Evolutionary conservation across 2,797 vertebrate genomes (phyloP).

Genomic region (Ceryle rudis): DNA sequence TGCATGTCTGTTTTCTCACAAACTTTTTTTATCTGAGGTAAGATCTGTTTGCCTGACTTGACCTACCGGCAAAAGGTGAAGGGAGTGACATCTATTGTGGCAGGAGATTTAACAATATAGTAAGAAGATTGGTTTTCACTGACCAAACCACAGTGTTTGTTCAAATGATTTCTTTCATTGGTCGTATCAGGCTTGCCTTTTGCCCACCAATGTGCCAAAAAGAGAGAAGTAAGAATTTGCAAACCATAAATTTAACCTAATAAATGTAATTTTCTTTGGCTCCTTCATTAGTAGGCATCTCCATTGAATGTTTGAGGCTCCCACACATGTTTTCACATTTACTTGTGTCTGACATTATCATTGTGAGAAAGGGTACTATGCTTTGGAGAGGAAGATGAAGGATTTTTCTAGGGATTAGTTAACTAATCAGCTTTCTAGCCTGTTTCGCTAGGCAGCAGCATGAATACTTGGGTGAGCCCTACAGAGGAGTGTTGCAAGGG

Average conservation of each 20-base stretch:
- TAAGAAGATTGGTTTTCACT: neutral
- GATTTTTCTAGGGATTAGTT: neutral
- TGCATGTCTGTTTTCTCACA: neutral
- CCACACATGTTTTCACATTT: neutral
- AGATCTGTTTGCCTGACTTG: neutral
- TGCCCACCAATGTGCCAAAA: neutral
- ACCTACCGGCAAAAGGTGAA: neutral
- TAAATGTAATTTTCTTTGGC: neutral
- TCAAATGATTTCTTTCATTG: neutral
- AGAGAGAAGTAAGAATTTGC: neutral
- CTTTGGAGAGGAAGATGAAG: neutral
- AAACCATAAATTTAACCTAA: neutral
- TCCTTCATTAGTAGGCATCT: neutral
- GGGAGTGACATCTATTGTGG: neutral
- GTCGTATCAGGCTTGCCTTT: neutral
- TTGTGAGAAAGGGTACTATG: neutral
- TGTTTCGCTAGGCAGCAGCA: neutral
- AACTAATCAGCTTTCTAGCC: neutral
- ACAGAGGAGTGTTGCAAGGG: neutral
- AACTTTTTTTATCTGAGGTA: neutral
- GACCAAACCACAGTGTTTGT: neutral
- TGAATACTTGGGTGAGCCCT: neutral
- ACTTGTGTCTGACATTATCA: neutral
- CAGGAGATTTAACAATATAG: neutral
- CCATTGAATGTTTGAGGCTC: neutral